Percentiles rank a stretch among this genome's conserved stretches.
phyloP scores from a whole-genome alignment of 2,113 vertebrate species.

The Myiagra hebetior region DNA sequence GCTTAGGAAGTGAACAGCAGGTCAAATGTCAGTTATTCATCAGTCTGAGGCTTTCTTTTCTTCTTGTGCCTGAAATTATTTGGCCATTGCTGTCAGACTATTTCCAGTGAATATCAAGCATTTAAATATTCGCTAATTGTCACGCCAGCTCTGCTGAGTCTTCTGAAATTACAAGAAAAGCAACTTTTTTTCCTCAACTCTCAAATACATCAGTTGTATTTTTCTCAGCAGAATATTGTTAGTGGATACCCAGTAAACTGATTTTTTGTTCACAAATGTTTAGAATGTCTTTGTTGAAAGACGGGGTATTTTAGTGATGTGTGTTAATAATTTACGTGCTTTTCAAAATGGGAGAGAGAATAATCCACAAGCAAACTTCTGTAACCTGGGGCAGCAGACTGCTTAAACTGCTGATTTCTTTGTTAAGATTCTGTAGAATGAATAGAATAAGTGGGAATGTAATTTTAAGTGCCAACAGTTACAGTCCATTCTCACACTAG shows the following conservation, averaged over 20 bases:
- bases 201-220: not conserved
- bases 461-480: not conserved
- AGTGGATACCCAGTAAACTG: not conserved
- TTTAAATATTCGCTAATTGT: constrained; percentile 43
- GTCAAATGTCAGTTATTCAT: constrained; percentile 49
- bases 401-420: not conserved
- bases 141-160: not conserved
- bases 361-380: not conserved
- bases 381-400: not conserved
- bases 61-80: constrained; percentile 47
- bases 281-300: not conserved
- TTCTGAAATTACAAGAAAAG: not conserved
- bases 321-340: not conserved
- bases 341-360: not conserved
- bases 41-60: constrained; percentile 51
- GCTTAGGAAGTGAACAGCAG: constrained; percentile 40
- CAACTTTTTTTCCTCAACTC: not conserved
- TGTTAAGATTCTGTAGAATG: not conserved
- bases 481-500: not conserved
- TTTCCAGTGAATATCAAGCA: constrained; percentile 9
- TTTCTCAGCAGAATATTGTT: not conserved
- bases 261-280: not conserved
- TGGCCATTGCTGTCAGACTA: not conserved
- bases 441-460: not conserved
- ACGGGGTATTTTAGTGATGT: not conserved